Evolutionary conservation across 2,797 vertebrate species (phyloP), one percentile per base, ranked within the genome.

Genomic region (Gastrophryne carolinensis): DNA sequence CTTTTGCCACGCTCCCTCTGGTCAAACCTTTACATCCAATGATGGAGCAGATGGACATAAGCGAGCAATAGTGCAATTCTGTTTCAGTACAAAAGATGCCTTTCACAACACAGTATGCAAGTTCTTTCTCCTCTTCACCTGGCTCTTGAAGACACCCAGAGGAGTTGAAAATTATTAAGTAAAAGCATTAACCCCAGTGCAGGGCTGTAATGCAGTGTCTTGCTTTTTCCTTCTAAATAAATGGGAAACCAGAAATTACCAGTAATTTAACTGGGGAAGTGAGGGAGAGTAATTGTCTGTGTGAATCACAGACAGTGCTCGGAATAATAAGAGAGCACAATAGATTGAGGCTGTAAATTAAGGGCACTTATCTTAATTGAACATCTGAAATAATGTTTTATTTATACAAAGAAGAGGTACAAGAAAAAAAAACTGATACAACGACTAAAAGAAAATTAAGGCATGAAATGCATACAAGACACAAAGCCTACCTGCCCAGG

Each of bases 321-420:
- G 85, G 88, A 92, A 90, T 89, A 90, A 92, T 88, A 90, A 89
- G 67, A 90, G 85, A 82, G 82, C 79, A 83, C 66, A 84, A 88
- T 79, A 85, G 87, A 89, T 84, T 85, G 86, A 88, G 85, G 83
- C 88, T 91, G 91, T 90, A 93, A 93, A 92, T 93, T 90, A 93
- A 91, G 82, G 71, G 80, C 90, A 91, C 88, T 94, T 92, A 92
- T 87, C 92, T 93, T 93, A 93, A 94, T 86, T 91, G 86, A 93
- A 92, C 83, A 87, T 86, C 83, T 86, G 85, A 92, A 92, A 90
- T 93, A 89, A 91, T 90, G 85, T 89, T 91, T 89, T 92, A 91
- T 93, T 94, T 90, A 88, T 89, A 90, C 85, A 91, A 88, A 89
- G 84, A 81, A 87, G 90, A 89, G 83, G 84, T 88, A 81, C 86